Conservation (phyloP, 1,140 invertebrate species). For the Myzus persicae region DNA sequence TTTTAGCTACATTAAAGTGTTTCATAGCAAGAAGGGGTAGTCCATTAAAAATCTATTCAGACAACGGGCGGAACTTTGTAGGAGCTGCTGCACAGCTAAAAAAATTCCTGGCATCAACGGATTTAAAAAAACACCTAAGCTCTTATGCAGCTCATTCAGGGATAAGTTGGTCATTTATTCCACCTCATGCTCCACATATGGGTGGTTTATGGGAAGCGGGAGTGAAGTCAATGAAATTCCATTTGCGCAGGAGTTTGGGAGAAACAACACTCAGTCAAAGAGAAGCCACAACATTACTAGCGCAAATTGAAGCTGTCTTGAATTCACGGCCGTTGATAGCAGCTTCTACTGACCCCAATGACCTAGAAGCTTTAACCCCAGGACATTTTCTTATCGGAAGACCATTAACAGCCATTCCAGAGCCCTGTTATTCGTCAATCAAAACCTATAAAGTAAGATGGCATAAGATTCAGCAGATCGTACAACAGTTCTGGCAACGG, state of each 20-base stretch:
- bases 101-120: not conserved
- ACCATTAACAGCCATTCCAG: no score
- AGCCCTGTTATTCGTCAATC: no score
- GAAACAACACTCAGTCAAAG: not conserved
- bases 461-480: no score
- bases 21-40: slow-evolving; percentile 25
- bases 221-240: slow-evolving; percentile 62
- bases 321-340: no score
- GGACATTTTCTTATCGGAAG: no score
- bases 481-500: no score
- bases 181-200: slow-evolving; percentile 61
- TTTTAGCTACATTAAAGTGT: slow-evolving; percentile 63
- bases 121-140: not conserved
- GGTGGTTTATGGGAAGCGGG: slow-evolving; percentile 64
- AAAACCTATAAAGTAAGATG: no score
- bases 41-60: slow-evolving; percentile 21
- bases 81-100: not conserved
- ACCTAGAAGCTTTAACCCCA: no score
- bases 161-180: slow-evolving; percentile 62
- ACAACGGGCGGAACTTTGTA: slow-evolving; percentile 18
- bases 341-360: no score
- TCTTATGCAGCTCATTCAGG: slow-evolving; percentile 45
- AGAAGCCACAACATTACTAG: no score
- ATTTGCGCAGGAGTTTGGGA: slow-evolving; percentile 60
- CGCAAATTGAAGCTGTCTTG: no score